Evolutionary conservation across 2,888 invertebrate genomes (phyloP).

Genomic region (Tridacna crocea): DNA sequence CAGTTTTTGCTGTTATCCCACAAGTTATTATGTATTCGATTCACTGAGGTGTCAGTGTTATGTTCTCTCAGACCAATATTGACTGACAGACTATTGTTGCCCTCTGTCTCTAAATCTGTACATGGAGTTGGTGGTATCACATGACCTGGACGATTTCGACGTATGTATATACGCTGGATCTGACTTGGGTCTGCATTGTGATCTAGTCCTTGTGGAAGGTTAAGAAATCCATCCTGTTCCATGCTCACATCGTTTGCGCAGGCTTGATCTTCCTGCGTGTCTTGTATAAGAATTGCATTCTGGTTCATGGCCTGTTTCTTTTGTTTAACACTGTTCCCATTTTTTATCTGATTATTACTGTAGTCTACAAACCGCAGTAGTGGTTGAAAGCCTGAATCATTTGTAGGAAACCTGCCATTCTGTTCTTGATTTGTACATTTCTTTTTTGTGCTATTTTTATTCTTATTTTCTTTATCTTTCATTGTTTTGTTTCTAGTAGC

Average conservation of each 20-base stretch:
- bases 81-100: background rate
- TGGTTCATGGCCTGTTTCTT: slow-evolving; percentile 40
- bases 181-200: slow-evolving; percentile 13
- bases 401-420: background rate
- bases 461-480: slow-evolving; percentile 55
- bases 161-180: slow-evolving; percentile 28
- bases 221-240: background rate
- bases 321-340: slow-evolving; percentile 29
- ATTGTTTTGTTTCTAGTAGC: slow-evolving; percentile 38
- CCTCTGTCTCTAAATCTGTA: background rate
- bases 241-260: background rate
- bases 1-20: slow-evolving; percentile 38
- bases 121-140: background rate
- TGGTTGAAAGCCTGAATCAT: background rate
- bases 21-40: slow-evolving; percentile 35
- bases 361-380: slow-evolving; percentile 35
- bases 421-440: background rate
- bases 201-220: slow-evolving; percentile 35
- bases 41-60: background rate
- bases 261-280: background rate
- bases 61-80: background rate
- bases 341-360: slow-evolving; percentile 32
- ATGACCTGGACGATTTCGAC: slow-evolving; percentile 9
- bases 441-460: slow-evolving; percentile 38
- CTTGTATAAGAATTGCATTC: slow-evolving; percentile 11